Base-by-base conservation (phyloP, 2,888 invertebrate genomes). In the Drosophila recens region DNA sequence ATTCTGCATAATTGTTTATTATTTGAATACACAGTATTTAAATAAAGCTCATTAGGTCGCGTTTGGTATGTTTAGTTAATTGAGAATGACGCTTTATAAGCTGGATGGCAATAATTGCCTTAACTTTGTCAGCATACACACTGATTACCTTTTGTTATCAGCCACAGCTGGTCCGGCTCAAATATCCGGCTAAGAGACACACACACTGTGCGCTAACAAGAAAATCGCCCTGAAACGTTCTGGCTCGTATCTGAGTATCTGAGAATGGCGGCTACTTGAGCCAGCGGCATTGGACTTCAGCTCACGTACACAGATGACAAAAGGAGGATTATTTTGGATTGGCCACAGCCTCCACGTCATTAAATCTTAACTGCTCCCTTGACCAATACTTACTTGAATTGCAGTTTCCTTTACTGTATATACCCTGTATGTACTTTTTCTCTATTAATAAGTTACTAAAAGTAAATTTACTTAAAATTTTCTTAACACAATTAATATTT, bases 61-160 rank as follows among this genome's bases (percentile, higher is more conserved):
- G 30, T 59, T 40, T 33, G 38, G 59, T 84, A 81, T 84, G 84
- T 81, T 65, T 74, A 77, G 82, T 68, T 84, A 89, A 87, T 89
- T 83, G 71, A 66, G 33, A 42, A 20, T 43, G 61, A 45, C 71
- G 53, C 49, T 59, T 56, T 27, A 23, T 58, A 30, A 43, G 38
- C 66, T 56, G 51, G 51, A 65, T 48, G 64, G 59, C 69, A 79
- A 67, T 86, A 59, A 71, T 57, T 27, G 36, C 54, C 46, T 72
- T 67, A 73, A 72, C 70, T 63, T 52, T 58, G 53, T 72, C 67
- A 53, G 61, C 62, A 59, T 49, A 38, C 54, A 49, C 53, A 57
- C 34, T 46, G 34, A 30, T 46, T 40, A 30, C 53, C 59, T 43
- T 34, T 58, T 58, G 40, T 58, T 27, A 49, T 13, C 13, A 11